Conservation (phyloP, 2,888 invertebrate species). For the Metalampra italica region DNA sequence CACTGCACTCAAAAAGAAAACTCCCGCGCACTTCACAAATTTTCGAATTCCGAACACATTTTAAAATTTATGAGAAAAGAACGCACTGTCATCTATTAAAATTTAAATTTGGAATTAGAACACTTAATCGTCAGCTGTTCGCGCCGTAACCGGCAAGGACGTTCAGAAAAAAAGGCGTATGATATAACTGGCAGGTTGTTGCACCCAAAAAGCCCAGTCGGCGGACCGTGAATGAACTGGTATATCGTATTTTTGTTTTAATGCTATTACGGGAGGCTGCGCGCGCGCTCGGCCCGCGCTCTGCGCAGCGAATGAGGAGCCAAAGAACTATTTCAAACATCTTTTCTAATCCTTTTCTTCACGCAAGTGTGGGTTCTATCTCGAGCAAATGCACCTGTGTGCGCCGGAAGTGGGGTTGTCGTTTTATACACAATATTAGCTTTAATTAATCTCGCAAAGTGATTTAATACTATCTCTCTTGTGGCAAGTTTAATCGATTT, state of each 20-base stretch:
- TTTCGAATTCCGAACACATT: slow-evolving; percentile 9
- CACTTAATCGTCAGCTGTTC: slow-evolving; percentile 53
- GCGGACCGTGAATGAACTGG: slow-evolving; percentile 61
- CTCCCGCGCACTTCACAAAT: slow-evolving; percentile 6
- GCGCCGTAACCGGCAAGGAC: slow-evolving; percentile 45
- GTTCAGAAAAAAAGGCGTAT: slow-evolving; percentile 40
- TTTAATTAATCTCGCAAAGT: slow-evolving; percentile 14
- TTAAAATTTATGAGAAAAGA: not conserved
- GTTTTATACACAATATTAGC: slow-evolving; percentile 35
- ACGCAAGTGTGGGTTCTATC: slow-evolving; percentile 44
- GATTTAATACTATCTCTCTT: slow-evolving; percentile 6
- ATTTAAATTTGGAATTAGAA: not conserved
- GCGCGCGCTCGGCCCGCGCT: slow-evolving; percentile 59
- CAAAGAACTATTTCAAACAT: slow-evolving; percentile 74
- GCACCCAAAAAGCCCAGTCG: slow-evolving; percentile 47
- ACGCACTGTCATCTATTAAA: not conserved
- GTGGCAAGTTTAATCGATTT: not conserved
- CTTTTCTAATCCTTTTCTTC: slow-evolving; percentile 70
- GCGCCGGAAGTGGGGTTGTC: slow-evolving; percentile 47
- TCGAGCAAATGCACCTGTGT: slow-evolving; percentile 46
- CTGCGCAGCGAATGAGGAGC: slow-evolving; percentile 70
- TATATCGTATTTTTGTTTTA: slow-evolving; percentile 42
- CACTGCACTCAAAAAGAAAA: slow-evolving; percentile 2
- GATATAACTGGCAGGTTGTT: slow-evolving; percentile 52
- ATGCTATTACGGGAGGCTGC: slow-evolving; percentile 23